phyloP scores from a whole-genome alignment of 2,888 invertebrate genomes.

The Chaetogeoica ovagalla region DNA sequence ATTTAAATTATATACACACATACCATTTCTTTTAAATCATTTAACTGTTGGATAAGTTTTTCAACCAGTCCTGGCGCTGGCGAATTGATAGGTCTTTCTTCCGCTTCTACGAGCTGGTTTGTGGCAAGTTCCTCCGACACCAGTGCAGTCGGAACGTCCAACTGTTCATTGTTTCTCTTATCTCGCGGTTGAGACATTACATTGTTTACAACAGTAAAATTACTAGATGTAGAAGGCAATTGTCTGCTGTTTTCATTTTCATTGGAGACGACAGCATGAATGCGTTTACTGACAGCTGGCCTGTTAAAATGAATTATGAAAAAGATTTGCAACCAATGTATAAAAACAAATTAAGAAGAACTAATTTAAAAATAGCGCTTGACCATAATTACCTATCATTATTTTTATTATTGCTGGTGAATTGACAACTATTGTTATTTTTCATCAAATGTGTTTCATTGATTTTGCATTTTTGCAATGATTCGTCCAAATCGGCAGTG shows the following conservation, averaged over 20 bases:
- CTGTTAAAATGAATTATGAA: neutral
- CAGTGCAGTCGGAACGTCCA: neutral
- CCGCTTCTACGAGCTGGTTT: conserved; percentile 56
- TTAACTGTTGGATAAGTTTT: conserved; percentile 89
- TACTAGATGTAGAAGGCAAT: neutral
- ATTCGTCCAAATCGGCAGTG: too few relatives aligned
- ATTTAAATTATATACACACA: conserved; percentile 45
- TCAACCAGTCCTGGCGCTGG: conserved; percentile 70
- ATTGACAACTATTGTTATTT: too few relatives aligned
- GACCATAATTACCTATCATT: too few relatives aligned
- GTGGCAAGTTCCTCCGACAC: neutral
- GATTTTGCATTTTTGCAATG: too few relatives aligned
- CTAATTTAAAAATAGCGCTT: too few relatives aligned
- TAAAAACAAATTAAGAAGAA: too few relatives aligned
- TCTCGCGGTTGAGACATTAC: neutral
- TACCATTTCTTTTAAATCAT: conserved; percentile 97
- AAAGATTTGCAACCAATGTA: too few relatives aligned
- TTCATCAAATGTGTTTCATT: too few relatives aligned
- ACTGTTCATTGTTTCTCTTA: conserved; percentile 10
- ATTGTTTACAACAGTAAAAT: neutral
- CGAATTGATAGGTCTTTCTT: conserved; percentile 39
- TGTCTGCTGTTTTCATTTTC: neutral
- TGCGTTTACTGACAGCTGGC: neutral
- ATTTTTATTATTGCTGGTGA: too few relatives aligned
- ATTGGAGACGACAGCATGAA: neutral